Base-by-base conservation (phyloP, 2,888 invertebrate species). In the Perizoma flavofasciatum region DNA sequence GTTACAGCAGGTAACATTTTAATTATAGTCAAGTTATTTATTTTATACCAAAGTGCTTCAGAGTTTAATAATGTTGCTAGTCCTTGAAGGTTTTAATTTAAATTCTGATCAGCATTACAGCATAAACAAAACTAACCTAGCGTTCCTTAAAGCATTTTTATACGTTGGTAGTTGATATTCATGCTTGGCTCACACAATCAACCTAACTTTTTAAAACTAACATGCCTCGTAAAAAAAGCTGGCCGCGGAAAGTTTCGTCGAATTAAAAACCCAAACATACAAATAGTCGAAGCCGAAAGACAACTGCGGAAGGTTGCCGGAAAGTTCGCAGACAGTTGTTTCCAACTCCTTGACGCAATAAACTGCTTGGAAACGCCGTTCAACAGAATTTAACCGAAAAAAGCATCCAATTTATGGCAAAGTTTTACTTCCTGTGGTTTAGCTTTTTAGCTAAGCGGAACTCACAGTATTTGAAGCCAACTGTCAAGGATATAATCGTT, bases 301-400 rank as follows among this genome's bases (percentile, higher is more conserved):
- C 56, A 57, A 60, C 56, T 54, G 40, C 47, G 39, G 50, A 53
- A 55, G 48, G 55, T 49, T 43, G 53, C 48, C 32, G 49, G 52
- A 55, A 76, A 78, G 74, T 78, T 79, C 58, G 61, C 69, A 72
- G 76, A 75, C 75, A 74, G 77, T 76, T 78, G 73, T 74, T 71
- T 56, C 67, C 60, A 77, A 79, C 75, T 79, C 70, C 68, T 65
- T 69, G 73, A 71, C 73, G 67, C 72, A 72, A 78, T 74, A 75
- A 77, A 81, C 71, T 73, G 71, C 74, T 73, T 67, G 59, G 66
- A 67, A 73, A 75, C 70, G 66, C 63, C 59, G 10, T 67, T 73
- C 64, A 65, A 69, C 67, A 59, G 68, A 75, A 77, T 72, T 67
- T 70, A 68, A 63, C 61, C 45, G 63, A 68, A 68, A 70, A 67